Evolutionary conservation across 2,797 vertebrate genomes (phyloP).

Genomic region (Macropodus opercularis): DNA sequence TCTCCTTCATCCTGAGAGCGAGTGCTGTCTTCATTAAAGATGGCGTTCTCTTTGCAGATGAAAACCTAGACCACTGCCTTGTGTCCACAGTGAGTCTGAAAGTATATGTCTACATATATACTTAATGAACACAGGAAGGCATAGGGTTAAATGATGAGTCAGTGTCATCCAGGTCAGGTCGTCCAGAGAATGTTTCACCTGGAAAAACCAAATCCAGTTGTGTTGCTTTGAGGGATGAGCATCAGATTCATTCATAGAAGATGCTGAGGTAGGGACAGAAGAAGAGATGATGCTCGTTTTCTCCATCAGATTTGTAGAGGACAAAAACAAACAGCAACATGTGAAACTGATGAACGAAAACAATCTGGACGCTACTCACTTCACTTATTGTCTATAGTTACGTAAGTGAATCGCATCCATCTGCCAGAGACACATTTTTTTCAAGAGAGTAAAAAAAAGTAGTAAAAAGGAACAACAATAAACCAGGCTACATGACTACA

Average conservation of each 20-base stretch:
- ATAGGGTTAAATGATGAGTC: conserved; percentile 3
- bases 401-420: no score
- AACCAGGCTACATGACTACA: no score
- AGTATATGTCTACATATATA: no score
- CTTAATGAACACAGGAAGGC: background rate
- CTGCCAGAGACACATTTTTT: no score
- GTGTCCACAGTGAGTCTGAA: conserved; percentile 85
- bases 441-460: no score
- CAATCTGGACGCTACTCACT: no score
- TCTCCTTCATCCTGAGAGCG: conserved; percentile 89
- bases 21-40: conserved; percentile 91
- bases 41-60: conserved; percentile 86
- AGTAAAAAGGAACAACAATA: no score
- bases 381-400: no score
- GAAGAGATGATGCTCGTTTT: background rate
- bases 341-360: background rate
- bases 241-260: background rate
- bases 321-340: background rate
- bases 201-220: no score
- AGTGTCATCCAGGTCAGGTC: no score
- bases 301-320: background rate
- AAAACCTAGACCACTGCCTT: conserved; percentile 87
- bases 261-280: background rate
- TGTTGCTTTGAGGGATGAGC: background rate
- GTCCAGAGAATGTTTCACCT: no score